Base-by-base conservation (phyloP, 2,888 invertebrate species). In the Myopa testacea region DNA sequence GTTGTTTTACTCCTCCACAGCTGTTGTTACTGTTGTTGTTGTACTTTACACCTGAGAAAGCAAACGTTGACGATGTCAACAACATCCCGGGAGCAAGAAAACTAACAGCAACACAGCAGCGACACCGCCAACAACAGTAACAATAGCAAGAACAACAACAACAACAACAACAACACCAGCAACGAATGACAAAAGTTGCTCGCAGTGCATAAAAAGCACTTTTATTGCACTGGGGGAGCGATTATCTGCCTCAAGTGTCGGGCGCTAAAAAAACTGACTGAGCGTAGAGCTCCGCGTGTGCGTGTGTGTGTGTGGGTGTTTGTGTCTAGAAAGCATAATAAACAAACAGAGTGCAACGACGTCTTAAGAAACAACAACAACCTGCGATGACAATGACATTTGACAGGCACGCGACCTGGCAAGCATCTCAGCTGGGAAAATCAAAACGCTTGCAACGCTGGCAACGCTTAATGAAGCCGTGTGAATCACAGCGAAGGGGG, bases 221-320 rank as follows among this genome's bases (percentile, higher is more conserved):
- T 78, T 78, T 74, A 74, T 78, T 74, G 74, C 77, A 74, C 77
- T 78, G 63, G 38, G 65, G 75, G 67, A 67, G 67, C 68, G 78
- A 78, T 70, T 78, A 70, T 71, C 65, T 67, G 62, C 73, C 45
- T 63, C 62, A 73, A 73, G 73, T 26, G 73, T 73, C 63, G 63
- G 45, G 62, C 63, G 40, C 26, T 34, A 70, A 55, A 45, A 45
- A 45, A 52, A 58, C 52, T 40, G 45, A 67, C 40, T 67, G n/a
- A 7, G 70, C 5, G 45, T 63, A 5, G 10, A 10, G 19, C 52
- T 69, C n/a, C 19, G 7, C 1, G 62, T 26, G 26, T 10, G 4
- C 26, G 16, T 4, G 65, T 14, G 65, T 34, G 19, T 50, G 68
- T 8, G 68, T 10, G 68, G 0, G 68, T 69, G 50, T 50, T 5